phyloP scores from a whole-genome alignment of 2,113 vertebrate species.

The Lates calcarifer region DNA sequence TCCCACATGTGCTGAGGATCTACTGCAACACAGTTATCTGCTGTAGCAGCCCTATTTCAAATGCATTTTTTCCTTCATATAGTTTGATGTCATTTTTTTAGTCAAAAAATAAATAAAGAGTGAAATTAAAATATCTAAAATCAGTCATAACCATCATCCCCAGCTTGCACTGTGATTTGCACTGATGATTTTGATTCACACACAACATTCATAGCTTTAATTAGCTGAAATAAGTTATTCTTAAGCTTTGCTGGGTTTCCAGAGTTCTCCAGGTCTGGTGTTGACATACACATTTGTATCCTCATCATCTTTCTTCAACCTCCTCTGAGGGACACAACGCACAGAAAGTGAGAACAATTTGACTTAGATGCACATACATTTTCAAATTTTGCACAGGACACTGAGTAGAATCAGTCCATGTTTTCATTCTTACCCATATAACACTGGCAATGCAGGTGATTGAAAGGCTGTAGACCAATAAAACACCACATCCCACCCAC shows the following conservation, averaged over 20 bases:
- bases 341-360: not conserved
- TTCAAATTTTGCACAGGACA: not conserved
- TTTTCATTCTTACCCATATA: slow-evolving; percentile 21
- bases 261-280: slow-evolving; percentile 1
- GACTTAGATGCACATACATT: not conserved
- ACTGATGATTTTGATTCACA: not conserved
- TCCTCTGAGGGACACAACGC: slow-evolving; percentile 15
- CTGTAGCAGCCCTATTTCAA: too few species aligned
- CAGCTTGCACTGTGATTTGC: not conserved
- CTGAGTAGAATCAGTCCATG: not conserved
- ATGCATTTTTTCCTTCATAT: not conserved
- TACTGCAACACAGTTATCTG: not conserved
- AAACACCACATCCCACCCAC: slow-evolving; percentile 13
- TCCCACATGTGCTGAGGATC: not conserved
- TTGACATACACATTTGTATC: slow-evolving; percentile 18
- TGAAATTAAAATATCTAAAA: not conserved
- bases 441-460: slow-evolving; percentile 19
- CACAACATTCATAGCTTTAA: not conserved
- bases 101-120: not conserved
- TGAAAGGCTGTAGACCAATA: slow-evolving; percentile 47
- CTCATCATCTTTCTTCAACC: slow-evolving; percentile 21
- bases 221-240: not conserved
- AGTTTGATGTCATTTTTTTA: not conserved
- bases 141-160: not conserved
- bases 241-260: slow-evolving; percentile 11